Base-by-base conservation (phyloP, 1,140 invertebrate species). In the Drosophila obscura region DNA sequence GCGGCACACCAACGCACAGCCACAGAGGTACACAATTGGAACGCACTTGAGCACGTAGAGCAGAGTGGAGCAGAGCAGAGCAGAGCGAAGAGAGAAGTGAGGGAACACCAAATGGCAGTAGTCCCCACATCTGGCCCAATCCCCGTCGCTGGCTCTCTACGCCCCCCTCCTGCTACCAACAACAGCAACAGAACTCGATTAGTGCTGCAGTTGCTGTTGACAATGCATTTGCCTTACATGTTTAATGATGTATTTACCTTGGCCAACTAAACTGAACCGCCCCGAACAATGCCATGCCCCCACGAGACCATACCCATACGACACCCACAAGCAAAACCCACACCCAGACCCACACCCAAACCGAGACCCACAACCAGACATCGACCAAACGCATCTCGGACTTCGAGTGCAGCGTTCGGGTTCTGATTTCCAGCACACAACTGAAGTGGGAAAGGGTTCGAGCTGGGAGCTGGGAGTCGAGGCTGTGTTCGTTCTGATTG, bases 201-300 rank as follows among this genome's bases (percentile, higher is more conserved):
- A 76, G 73, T 76, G 73, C 73, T 76, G 73, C 73, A 76, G 63
- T 76, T 72, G 75, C 74, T 85, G 82, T 85, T 85, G 82, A 85
- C 81, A 85, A 85, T 85, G 82, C 81, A 81, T 81, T 85, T 81
- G 81, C 82, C 82, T 85, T 85, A 85, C 81, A 85, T 87, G 81
- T 85, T 85, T 85, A 85, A 85, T 85, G 82, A 85, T 85, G 81
- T 85, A 85, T 85, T 85, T 85, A 85, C 81, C 82, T 81, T 67
- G 62, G 82, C 81, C 81, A 85, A 85, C 81, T 87, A 81, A 84
- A 85, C 80, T 85, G 45, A 71, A 52, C 59, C 43, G 19, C 62
- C 49, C 60, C 31, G 31, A 65, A 65, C 63, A 65, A 65, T 28
- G 60, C 31, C 63, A 39, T 41, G 56, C 44, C 51, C 16, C 28